Evolutionary conservation across 1,140 invertebrate genomes (phyloP), one percentile per base, ranked within the genome.

Genomic region (Ectropis grisescens): DNA sequence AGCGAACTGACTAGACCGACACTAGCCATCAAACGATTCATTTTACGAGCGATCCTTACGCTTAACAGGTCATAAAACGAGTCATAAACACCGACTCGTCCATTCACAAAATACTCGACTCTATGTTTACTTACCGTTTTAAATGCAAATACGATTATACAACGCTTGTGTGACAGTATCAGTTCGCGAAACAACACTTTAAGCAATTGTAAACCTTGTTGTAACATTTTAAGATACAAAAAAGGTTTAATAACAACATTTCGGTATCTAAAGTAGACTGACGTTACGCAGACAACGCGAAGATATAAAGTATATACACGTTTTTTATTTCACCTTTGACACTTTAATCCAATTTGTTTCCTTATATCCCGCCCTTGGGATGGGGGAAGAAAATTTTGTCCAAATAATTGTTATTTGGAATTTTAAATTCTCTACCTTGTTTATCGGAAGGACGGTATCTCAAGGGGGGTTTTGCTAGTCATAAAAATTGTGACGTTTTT

Each of bases 251-350:
- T n/a, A n/a, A n/a, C n/a, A n/a, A n/a, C n/a, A 4, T 19, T 19
- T 19, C 16, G 16, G 8, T 19, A 19, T 8, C 16, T 8, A 19
- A 8, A 32, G 16, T 13, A n/a, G 15, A 32, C 39, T 67, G 60
- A 74, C 46, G 43, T 39, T 62, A 29, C 36, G 42, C 72, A 78
- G 75, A 70, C 61, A 48, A 57, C 35, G 51, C 47, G 49, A 41
- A 53, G n/a, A 58, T 32, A 67, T 66, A 67, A 69, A 70, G 55
- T 64, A 65, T 68, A 58, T 57, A 48, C 48, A 46, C 45, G 40
- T 76, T 74, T 74, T 79, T 78, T 78, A 74, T 81, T 69, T 74
- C 65, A 81, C 67, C 76, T 81, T 78, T 81, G 76, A 81, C 71
- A 78, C 51, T 81, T 81, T 78, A 78, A 81, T 81, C 70, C 69